Conservation (phyloP, 2,113 vertebrate species). For the Mionectes macconnelli region DNA sequence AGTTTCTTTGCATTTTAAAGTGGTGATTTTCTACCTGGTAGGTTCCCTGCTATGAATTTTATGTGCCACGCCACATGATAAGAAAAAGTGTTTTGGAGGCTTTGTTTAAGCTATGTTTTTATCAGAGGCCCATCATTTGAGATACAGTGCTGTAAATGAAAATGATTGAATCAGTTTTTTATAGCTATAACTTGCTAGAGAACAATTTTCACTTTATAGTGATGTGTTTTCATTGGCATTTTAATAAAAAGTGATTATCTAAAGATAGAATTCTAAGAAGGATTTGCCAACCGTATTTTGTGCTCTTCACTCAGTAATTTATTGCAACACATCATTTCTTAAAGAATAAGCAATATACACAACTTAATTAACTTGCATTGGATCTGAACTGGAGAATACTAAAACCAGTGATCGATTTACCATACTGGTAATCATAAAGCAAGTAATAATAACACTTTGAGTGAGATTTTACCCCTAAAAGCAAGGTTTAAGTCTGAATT, state of each 20-base stretch:
- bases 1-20: background rate
- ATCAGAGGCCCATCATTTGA: background rate
- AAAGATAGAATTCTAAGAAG: slow-evolving; percentile 10
- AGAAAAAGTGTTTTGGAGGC: background rate
- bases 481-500: background rate
- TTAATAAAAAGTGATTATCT: slow-evolving; percentile 29
- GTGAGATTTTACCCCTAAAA: background rate
- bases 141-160: background rate
- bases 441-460: background rate
- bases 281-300: background rate
- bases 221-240: slow-evolving; percentile 4
- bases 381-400: background rate
- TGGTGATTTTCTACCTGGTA: background rate
- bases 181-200: background rate
- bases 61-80: background rate
- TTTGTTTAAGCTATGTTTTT: slow-evolving; percentile 2
- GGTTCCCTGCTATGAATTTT: background rate
- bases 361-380: background rate
- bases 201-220: slow-evolving; percentile 6
- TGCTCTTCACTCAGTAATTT: background rate
- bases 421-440: background rate
- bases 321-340: background rate
- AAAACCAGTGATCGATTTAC: background rate
- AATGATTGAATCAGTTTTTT: background rate
- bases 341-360: background rate